Percentiles rank a stretch among this genome's conserved stretches.
phyloP scores from a whole-genome alignment of 2,113 vertebrate species.

The Anoplopoma fimbria region DNA sequence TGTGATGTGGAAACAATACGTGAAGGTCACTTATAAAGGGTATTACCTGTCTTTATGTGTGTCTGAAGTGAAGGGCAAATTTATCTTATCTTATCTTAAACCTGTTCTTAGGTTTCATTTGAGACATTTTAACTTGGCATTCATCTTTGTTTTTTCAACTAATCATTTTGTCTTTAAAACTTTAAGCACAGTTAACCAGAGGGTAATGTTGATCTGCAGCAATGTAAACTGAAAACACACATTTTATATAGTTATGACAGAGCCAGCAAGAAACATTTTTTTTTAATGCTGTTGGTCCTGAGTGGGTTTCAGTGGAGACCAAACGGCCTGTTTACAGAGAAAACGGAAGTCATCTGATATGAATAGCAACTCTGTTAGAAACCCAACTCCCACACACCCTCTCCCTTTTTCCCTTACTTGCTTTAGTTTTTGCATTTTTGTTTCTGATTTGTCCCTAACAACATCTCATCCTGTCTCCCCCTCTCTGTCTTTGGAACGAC shows the following conservation, averaged over 20 bases:
- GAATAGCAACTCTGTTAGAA: slow-evolving; percentile 13
- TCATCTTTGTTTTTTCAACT: too few relatives aligned
- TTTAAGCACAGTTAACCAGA: neutral
- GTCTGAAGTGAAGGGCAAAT: neutral
- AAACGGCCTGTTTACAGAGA: slow-evolving; percentile 5
- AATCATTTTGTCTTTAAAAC: neutral
- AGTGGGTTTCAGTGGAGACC: neutral
- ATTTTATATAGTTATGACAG: too few relatives aligned
- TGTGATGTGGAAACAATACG: slow-evolving; percentile 7
- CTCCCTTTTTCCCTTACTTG: neutral
- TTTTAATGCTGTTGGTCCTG: neutral
- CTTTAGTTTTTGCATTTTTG: neutral
- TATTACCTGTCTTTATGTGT: neutral
- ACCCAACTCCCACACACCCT: neutral
- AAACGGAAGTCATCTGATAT: neutral
- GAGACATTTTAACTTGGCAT: too few relatives aligned
- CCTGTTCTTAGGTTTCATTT: neutral
- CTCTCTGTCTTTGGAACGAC: neutral
- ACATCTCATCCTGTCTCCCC: neutral
- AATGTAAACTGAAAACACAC: too few relatives aligned
- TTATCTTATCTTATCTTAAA: too few relatives aligned
- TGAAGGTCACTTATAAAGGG: neutral
- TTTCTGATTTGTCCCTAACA: neutral
- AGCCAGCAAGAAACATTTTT: neutral
- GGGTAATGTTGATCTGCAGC: too few relatives aligned